Evolutionary conservation across 2,888 invertebrate species (phyloP).

Genomic region (Ectemnius cavifrons): DNA sequence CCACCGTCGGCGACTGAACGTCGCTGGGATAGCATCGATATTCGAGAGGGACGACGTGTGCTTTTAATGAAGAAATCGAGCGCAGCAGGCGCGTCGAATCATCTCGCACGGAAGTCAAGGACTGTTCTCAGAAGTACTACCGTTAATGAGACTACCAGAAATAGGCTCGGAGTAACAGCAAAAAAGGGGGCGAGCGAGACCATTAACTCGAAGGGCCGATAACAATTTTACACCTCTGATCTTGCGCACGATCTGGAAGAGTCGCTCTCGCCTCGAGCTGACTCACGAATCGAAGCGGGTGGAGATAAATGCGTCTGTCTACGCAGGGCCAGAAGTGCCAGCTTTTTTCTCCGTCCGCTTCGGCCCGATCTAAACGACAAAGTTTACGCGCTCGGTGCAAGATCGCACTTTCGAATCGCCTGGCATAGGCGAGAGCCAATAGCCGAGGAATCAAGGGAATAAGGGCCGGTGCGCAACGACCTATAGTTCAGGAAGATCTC

Average conservation of each 20-base stretch:
- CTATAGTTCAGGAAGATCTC: too few species aligned
- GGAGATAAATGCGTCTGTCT: conserved; percentile 51
- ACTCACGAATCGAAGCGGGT: conserved; percentile 47
- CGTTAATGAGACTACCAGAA: conserved; percentile 1
- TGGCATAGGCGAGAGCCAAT: conserved; percentile 36
- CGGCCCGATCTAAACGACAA: conserved; percentile 56
- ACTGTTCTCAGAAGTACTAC: not conserved
- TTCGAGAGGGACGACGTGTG: conserved; percentile 31
- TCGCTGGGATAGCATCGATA: conserved; percentile 22
- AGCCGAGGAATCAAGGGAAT: conserved; percentile 36
- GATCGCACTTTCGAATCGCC: conserved; percentile 71
- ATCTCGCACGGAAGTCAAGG: not conserved
- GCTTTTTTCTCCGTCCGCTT: conserved; percentile 32
- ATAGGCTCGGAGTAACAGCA: conserved; percentile 1
- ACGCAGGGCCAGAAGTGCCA: conserved; percentile 11
- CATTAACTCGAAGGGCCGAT: conserved; percentile 28
- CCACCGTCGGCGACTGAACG: conserved; percentile 17
- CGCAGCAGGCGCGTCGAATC: not conserved
- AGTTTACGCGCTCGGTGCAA: conserved; percentile 63
- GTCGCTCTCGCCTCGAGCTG: conserved; percentile 36
- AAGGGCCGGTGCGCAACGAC: conserved; percentile 19
- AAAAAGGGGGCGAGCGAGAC: not conserved
- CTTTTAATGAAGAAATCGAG: conserved; percentile 24
- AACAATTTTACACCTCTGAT: conserved; percentile 55
- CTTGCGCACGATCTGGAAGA: conserved; percentile 38